Base-by-base conservation (phyloP, 2,888 invertebrate genomes). In the Tinea trinotella region DNA sequence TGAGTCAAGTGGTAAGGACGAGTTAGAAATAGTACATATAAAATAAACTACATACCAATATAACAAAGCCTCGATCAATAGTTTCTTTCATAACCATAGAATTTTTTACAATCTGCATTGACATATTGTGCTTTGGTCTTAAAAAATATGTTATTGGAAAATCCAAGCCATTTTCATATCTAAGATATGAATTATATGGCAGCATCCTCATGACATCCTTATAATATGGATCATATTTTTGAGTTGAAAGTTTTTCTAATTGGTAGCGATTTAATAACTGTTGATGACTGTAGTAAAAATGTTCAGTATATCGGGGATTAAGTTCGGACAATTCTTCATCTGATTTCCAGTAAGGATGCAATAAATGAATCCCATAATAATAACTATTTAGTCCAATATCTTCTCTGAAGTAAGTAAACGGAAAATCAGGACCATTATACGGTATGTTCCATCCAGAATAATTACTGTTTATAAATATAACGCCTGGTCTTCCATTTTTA, bases 371-470 rank as follows among this genome's bases (percentile, higher is more conserved):
- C 58, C 85, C 88, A 59, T 85, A 87, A 67, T 90, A 90, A 65
- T 85, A 90, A 48, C 83, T 74, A 64, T 90, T 90, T 9, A 90
- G 65, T 18, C 87, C 88, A 55, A 90, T 75, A 59, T 91, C 91
- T 76, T 91, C 90, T 58, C 87, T 87, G 63, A 90, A 91, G 62
- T 91, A 91, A 56, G 88, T 87, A 9, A 90, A 63, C 55, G 82
- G 76, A 59, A 85, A 79, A 59, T 88, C 88, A 53, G 81, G 78
- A 56, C 70, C 74, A 54, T 74, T 70, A 70, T 77, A 61, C 61
- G 72, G 64, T 70, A 85, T 57, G 63, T 89, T 88, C 88, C 87
- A 89, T 53, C 84, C 74, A 1, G 84, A 84, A 60, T 84, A 83
- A 59, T 85, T 84, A 6, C 71, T 66, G 54, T 82, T 80, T 2